phyloP scores from a whole-genome alignment of 2,113 vertebrate species.

The Apus apus region DNA sequence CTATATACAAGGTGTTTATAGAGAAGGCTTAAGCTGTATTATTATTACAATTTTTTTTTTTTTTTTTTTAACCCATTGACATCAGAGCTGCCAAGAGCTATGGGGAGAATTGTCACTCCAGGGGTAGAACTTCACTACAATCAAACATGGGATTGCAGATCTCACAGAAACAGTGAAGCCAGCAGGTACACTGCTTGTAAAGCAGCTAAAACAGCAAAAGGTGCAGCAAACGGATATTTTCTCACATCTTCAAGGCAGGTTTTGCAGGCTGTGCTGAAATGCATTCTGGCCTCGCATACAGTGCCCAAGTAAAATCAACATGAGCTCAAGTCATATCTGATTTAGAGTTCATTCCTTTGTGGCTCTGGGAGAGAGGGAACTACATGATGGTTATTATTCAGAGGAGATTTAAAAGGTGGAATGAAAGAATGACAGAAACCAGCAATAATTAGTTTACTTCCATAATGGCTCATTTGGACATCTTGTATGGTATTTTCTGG shows the following conservation, averaged over 20 bases:
- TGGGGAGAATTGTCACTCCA: neutral
- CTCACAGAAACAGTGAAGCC: neutral
- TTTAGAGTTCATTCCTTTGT: neutral
- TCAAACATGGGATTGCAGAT: neutral
- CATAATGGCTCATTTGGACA: neutral
- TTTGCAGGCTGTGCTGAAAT: neutral
- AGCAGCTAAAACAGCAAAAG: neutral
- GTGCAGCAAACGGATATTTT: neutral
- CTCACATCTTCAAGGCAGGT: neutral
- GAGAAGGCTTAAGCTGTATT: neutral
- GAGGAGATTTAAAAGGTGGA: neutral
- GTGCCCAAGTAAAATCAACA: neutral
- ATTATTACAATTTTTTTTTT: neutral
- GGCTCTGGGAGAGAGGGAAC: neutral
- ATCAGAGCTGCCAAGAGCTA: neutral
- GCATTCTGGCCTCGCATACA: neutral
- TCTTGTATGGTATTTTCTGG: neutral
- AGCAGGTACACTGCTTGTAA: neutral
- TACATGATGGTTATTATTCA: neutral
- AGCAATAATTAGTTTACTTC: neutral
- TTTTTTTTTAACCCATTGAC: neutral
- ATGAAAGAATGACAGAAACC: neutral
- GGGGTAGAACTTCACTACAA: neutral
- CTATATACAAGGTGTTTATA: neutral
- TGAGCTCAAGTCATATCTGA: neutral